Evolutionary conservation across 1,140 invertebrate genomes (phyloP).

Genomic region (Marisa cornuarietis): DNA sequence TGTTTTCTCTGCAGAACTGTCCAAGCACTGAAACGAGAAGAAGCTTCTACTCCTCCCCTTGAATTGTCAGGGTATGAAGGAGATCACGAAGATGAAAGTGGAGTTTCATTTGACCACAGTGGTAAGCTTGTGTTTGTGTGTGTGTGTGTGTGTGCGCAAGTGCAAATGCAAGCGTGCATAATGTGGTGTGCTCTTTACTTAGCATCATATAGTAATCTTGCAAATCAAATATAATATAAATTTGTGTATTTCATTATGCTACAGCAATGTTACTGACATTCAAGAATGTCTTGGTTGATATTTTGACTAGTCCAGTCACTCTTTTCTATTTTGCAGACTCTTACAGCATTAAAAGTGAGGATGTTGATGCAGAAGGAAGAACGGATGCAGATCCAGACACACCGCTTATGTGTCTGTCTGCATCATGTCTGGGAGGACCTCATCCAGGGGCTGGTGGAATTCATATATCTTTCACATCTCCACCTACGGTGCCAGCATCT

Average conservation of each 20-base stretch:
- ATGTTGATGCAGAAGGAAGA: background rate
- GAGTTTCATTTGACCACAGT: conserved; percentile 51
- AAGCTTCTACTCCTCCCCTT: conserved; percentile 45
- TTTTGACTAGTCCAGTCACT: background rate
- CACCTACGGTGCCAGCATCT: background rate
- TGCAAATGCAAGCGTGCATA: background rate
- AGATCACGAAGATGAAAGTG: conserved; percentile 55
- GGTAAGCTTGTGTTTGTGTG: conserved; percentile 43
- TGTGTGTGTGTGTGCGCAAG: background rate
- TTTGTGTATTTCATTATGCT: background rate
- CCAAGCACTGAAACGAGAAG: conserved; percentile 29
- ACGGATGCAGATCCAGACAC: background rate
- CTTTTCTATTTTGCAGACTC: background rate
- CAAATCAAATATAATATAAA: background rate
- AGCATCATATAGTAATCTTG: background rate
- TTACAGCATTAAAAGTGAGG: conserved; percentile 17
- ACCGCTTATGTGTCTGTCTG: background rate
- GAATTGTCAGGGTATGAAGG: conserved; percentile 54
- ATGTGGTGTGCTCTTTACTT: background rate
- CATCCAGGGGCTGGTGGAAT: background rate
- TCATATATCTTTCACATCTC: background rate
- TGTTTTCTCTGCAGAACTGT: conserved; percentile 15
- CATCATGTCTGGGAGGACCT: background rate
- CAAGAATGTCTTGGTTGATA: background rate
- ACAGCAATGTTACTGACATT: background rate